Evolutionary conservation across 2,797 vertebrate species (phyloP).

Genomic region (Paguma larvata): DNA sequence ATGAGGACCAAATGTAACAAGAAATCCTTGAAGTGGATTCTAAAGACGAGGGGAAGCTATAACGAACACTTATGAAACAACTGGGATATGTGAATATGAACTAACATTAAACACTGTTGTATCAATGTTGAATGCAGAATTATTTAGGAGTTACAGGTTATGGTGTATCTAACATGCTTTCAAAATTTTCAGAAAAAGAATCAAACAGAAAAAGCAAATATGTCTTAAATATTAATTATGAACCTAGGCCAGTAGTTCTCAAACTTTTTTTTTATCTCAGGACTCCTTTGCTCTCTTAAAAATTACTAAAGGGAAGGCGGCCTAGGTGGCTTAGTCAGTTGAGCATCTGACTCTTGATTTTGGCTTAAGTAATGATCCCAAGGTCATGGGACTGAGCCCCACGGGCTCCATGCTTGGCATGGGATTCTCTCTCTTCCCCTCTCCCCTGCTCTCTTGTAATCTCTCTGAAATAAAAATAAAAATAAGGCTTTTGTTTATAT

Average conservation of each 20-base stretch:
- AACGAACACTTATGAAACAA: conserved; percentile 29
- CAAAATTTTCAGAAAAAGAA: conserved; percentile 20
- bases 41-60: not conserved
- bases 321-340: too few relatives aligned
- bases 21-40: conserved; percentile 25
- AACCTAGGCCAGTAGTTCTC: not conserved
- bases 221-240: not conserved
- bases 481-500: not conserved
- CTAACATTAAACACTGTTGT: not conserved
- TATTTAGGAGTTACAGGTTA: not conserved
- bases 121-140: not conserved
- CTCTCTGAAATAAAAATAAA: too few relatives aligned
- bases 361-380: too few relatives aligned
- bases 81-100: not conserved
- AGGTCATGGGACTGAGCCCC: too few relatives aligned
- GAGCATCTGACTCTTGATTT: too few relatives aligned
- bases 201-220: not conserved
- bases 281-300: conserved; percentile 23
- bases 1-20: conserved; percentile 27
- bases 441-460: too few relatives aligned
- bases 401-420: too few relatives aligned
- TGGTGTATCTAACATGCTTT: not conserved
- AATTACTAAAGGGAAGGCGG: not conserved
- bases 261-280: not conserved
- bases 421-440: too few relatives aligned